phyloP scores from a whole-genome alignment of 2,113 vertebrate genomes.

The Aegotheles bennettii region DNA sequence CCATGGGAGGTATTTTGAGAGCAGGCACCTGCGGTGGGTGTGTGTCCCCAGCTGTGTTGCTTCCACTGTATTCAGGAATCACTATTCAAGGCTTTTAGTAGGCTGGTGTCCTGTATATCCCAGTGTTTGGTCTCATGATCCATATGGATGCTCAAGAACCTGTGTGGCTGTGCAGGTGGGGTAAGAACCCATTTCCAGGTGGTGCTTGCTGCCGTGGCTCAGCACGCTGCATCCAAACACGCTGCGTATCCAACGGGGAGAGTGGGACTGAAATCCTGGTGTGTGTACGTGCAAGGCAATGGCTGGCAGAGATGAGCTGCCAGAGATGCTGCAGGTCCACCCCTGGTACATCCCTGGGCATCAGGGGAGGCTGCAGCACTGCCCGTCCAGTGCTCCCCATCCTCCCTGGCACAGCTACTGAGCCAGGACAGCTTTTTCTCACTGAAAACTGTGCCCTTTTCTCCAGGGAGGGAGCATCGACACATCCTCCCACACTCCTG shows the following conservation, averaged over 20 bases:
- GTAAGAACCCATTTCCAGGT: not conserved
- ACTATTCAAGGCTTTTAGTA: not conserved
- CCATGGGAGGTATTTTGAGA: not conserved
- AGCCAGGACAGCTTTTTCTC: not conserved
- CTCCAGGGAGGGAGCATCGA: not conserved
- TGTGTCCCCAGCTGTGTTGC: accelerated
- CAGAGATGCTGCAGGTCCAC: accelerated
- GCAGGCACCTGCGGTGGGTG: not conserved
- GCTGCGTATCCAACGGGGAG: accelerated
- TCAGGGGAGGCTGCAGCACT: not conserved
- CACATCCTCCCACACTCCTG: not conserved
- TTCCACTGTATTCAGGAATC: not conserved
- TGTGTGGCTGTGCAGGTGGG: not conserved
- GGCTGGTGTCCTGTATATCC: not conserved
- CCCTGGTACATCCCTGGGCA: not conserved
- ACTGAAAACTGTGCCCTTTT: not conserved
- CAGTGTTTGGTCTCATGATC: not conserved
- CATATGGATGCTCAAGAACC: accelerated
- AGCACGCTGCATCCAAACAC: not conserved
- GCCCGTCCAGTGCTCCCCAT: not conserved
- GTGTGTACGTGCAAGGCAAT: not conserved
- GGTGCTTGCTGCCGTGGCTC: not conserved
- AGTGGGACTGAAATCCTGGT: not conserved
- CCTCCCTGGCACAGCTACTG: not conserved
- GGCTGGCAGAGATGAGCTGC: not conserved